Conservation (phyloP, 2,113 vertebrate species). For the Dipodomys ordii region DNA sequence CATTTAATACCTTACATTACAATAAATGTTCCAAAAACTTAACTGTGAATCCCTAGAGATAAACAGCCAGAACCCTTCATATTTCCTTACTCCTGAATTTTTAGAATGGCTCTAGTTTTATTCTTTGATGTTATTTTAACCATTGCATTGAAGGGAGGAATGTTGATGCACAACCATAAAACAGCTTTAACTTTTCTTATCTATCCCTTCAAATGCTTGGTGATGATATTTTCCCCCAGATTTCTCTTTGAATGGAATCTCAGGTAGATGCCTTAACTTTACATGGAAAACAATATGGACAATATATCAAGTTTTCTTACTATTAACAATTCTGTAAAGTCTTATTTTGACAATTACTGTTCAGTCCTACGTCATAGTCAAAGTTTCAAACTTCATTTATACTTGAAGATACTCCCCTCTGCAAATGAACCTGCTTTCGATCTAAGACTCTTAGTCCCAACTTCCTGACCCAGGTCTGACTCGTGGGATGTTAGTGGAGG, state of each 20-base stretch:
- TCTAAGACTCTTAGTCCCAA: background rate
- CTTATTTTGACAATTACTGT: background rate
- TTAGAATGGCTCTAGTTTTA: background rate
- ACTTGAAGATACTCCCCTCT: background rate
- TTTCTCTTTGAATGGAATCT: background rate
- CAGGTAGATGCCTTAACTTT: conserved; percentile 1
- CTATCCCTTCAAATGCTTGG: background rate
- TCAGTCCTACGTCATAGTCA: background rate
- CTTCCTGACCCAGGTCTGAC: background rate
- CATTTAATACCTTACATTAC: background rate
- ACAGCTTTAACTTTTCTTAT: background rate
- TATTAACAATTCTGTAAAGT: background rate
- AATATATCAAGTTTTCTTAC: background rate
- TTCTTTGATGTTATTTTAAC: background rate
- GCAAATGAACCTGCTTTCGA: background rate
- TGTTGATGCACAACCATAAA: background rate
- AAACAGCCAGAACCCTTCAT: background rate
- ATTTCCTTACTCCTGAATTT: conserved; percentile 19
- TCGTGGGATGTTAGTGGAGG: background rate
- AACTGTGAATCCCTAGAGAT: background rate
- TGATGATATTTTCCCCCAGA: background rate
- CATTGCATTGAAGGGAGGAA: background rate
- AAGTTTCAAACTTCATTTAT: background rate
- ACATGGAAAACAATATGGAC: background rate
- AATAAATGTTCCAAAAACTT: conserved; percentile 49